A percentile compares a stretch with the other conserved stretches of the same genome.
phyloP scores from a whole-genome alignment of 2,113 vertebrate species.

The Oncorhynchus gorbuscha region DNA sequence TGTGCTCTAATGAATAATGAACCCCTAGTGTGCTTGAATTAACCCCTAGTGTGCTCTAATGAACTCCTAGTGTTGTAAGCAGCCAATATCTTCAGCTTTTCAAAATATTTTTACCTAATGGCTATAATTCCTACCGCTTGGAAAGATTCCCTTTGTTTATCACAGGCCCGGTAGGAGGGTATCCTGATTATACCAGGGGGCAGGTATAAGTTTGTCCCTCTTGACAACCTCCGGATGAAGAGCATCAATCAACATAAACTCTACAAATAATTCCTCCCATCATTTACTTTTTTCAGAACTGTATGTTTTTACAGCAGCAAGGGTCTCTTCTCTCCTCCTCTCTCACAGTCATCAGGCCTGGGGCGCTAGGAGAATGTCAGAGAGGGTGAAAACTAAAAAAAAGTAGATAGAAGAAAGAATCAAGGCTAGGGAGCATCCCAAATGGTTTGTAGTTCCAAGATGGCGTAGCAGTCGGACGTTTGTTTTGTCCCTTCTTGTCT shows the following conservation, averaged over 20 bases:
- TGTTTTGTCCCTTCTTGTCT: too few species aligned
- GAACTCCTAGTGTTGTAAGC: not conserved
- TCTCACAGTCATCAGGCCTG: slow-evolving; percentile 34
- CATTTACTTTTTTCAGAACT: slow-evolving; percentile 53
- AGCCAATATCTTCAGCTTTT: slow-evolving; percentile 19
- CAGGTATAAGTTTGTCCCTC: slow-evolving; percentile 32
- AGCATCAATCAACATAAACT: slow-evolving; percentile 53
- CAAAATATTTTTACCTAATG: slow-evolving; percentile 22
- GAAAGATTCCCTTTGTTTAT: slow-evolving; percentile 21
- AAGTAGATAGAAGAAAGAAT: slow-evolving; percentile 9
- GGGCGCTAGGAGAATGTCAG: slow-evolving; percentile 36
- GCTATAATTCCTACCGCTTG: not conserved
- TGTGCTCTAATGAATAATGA: not conserved
- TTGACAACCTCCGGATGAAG: slow-evolving; percentile 25
- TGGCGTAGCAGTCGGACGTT: too few species aligned
- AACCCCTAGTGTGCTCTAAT: too few species aligned
- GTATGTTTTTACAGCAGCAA: too few species aligned
- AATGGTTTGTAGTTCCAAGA: slow-evolving; percentile 19
- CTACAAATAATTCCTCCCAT: slow-evolving; percentile 46
- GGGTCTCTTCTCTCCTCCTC: not conserved
- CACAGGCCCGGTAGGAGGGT: slow-evolving; percentile 6
- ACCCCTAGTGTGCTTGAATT: too few species aligned
- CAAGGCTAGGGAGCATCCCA: slow-evolving; percentile 35
- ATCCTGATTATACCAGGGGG: slow-evolving; percentile 36
- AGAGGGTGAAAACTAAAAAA: slow-evolving; percentile 26